Base-by-base conservation (phyloP, 2,113 vertebrate species). In the Ptilonorhynchus violaceus region DNA sequence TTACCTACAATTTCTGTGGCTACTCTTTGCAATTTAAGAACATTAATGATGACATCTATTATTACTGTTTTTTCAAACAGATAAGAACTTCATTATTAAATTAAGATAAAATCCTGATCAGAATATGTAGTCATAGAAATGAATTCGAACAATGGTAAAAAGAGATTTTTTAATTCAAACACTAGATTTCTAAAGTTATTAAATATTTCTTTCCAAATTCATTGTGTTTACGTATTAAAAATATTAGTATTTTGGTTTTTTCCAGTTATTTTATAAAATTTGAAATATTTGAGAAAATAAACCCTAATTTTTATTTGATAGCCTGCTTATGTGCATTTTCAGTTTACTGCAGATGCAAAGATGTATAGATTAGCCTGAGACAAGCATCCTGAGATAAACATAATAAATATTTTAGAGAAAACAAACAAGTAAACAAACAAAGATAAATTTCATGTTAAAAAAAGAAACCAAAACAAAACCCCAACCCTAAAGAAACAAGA, bases 401-500 rank as follows among this genome's bases (percentile, higher is more conserved):
- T 7, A 5, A 15, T 7, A n/a, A 11, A 24, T 3, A 44, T 39
- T 82, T 74, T 44, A 85, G 21, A 10, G 23, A 70, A 74, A 93
- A 23, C 1, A 53, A 47, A 9, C 2, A 53, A 37, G 2, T 4
- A 49, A 53, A 9, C 3, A 19, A 35, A 22, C 3, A 19, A 35
- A 22, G 2, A 60, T 10, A 75, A 50, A 42, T 14, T 81, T 15
- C 13, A 10, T 30, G 33, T 39, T 79, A 55, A 60, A 13, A 81
- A n/a, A 59, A 23, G n/a, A n/a, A n/a, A n/a, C n/a, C 14, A 22
- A 49, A 81, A 27, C 8, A 42, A 76, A 41, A 30, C 0, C 4
- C 5, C 25, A 69, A 18, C 4, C 8, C 6, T 39, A 53, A 60
- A 33, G 6, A 55, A 78, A 31, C 3, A 70, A n/a, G 24, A 79